Conservation (phyloP, 2,113 vertebrate species). For the Melanerpes formicivorus region DNA sequence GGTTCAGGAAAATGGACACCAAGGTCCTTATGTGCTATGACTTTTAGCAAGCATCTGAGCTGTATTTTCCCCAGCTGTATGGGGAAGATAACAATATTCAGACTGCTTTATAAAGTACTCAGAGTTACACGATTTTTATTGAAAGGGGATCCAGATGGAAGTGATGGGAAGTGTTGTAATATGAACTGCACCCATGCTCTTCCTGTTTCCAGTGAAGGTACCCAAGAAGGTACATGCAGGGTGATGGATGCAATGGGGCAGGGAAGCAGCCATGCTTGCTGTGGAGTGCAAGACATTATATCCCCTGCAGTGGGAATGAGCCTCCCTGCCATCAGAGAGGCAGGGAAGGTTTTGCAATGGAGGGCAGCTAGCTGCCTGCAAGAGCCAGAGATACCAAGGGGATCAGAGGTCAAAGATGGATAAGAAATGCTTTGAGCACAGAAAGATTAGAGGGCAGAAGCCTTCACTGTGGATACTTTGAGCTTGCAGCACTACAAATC, state of each 20-base stretch:
- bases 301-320: rapidly evolving
- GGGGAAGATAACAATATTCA: neutral
- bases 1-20: neutral
- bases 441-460: neutral
- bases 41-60: neutral
- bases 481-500: neutral
- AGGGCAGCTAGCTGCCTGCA: neutral
- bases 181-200: rapidly evolving
- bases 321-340: neutral
- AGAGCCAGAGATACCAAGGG: neutral
- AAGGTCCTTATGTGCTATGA: neutral
- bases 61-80: neutral
- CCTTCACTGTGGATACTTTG: neutral
- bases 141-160: neutral
- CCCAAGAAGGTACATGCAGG: rapidly evolving
- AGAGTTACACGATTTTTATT: neutral
- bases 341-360: neutral
- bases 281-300: neutral
- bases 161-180: neutral
- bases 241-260: neutral
- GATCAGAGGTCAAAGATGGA: neutral
- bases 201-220: neutral
- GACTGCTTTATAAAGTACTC: neutral
- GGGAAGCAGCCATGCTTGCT: rapidly evolving
- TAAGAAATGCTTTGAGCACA: constrained; percentile 6